Percentiles rank a stretch among this genome's conserved stretches.
These are phyloP conservation scores for Pseudomyrmex cubaensis DNA, from an alignment of 1,140 invertebrate genomes.

Conservation along the genomic window DNA sequence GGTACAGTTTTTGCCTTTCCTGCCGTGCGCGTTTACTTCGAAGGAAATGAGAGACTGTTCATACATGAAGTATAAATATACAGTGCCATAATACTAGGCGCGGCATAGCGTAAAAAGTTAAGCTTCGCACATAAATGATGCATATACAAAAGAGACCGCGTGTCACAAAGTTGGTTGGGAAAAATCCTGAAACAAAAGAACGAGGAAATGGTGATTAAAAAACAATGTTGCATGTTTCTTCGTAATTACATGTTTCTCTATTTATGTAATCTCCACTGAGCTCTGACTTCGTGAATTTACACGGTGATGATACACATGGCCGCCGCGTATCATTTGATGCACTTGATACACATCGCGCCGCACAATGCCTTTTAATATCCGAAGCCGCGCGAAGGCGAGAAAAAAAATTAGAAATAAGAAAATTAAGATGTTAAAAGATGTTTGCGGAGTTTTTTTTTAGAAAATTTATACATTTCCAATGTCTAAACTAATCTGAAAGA, in stretches of 20 bases:
- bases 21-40: neutral
- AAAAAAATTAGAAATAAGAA: neutral
- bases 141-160: conserved; percentile 36
- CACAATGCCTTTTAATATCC: conserved; percentile 33
- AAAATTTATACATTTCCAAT: no score
- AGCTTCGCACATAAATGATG: conserved; percentile 47
- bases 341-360: conserved; percentile 49
- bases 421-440: neutral
- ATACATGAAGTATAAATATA: conserved; percentile 37
- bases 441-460: no score
- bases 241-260: conserved; percentile 49
- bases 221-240: conserved; percentile 58
- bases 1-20: neutral
- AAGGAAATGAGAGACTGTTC: conserved; percentile 19
- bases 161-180: conserved; percentile 52
- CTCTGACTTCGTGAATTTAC: conserved; percentile 30
- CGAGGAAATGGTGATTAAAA: conserved; percentile 51
- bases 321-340: conserved; percentile 45
- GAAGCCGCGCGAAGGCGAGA: neutral
- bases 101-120: conserved; percentile 15
- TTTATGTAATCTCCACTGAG: conserved; percentile 65
- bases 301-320: conserved; percentile 39
- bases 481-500: no score
- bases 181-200: conserved; percentile 64
- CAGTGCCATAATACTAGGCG: conserved; percentile 43